These are phyloP conservation scores for Trachythela sp. DNA, from an alignment of 64 coral and sea anemone species.

Conservation along the genomic window DNA sequence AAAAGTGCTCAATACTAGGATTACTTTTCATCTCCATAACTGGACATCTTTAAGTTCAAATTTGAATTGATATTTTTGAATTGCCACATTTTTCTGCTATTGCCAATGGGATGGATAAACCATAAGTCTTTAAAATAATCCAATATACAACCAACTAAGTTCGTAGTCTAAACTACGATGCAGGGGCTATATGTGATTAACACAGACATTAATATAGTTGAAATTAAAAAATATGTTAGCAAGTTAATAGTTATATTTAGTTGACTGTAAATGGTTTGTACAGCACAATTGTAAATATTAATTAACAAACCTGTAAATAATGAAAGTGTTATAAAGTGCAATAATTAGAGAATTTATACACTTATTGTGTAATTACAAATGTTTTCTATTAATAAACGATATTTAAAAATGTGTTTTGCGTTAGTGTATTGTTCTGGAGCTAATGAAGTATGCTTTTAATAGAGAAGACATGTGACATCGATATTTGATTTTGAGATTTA, in stretches of 20 bases:
- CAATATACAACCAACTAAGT: too few species aligned
- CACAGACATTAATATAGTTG: too few species aligned
- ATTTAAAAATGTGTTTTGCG: neutral
- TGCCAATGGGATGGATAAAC: too few species aligned
- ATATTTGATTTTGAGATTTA: neutral
- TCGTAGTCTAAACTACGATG: too few species aligned
- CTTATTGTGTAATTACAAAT: neutral
- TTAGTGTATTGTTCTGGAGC: neutral
- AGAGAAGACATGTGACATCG: neutral
- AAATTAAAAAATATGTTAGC: neutral
- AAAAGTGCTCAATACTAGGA: too few species aligned
- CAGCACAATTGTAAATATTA: neutral
- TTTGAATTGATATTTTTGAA: too few species aligned
- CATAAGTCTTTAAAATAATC: too few species aligned
- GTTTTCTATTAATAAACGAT: slow-evolving; percentile 1
- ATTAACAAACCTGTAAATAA: neutral
- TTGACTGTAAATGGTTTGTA: neutral
- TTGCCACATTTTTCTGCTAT: too few species aligned
- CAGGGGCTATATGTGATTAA: too few species aligned
- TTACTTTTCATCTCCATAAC: too few species aligned
- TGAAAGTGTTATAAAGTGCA: neutral
- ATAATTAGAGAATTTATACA: neutral
- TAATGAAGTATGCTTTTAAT: neutral
- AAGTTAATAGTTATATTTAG: neutral
- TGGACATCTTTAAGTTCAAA: too few species aligned